Evolutionary conservation across 2,888 invertebrate genomes (phyloP).

Genomic region (Eurytoma adleriae): DNA sequence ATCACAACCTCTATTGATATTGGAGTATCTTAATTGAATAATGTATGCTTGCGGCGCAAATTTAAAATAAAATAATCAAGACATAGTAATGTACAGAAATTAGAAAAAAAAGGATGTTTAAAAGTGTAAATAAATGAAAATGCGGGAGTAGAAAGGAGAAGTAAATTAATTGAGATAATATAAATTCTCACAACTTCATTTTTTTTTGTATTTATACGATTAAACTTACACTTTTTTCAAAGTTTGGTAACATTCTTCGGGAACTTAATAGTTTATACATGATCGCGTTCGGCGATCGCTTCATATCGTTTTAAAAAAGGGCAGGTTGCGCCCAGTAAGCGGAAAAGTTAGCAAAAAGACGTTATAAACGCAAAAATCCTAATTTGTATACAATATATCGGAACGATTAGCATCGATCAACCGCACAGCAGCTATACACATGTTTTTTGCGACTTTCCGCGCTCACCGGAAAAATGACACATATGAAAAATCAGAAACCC

Average conservation of each 20-base stretch:
- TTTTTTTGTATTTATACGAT: slow-evolving; percentile 50
- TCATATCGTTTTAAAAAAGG: slow-evolving; percentile 31
- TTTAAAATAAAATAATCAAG: too few species aligned
- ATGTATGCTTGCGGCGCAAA: too few species aligned
- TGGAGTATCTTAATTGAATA: neutral
- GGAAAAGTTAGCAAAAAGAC: slow-evolving; percentile 51
- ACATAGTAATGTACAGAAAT: neutral
- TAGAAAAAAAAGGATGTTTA: neutral
- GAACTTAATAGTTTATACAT: slow-evolving; percentile 46
- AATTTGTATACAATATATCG: slow-evolving; percentile 52
- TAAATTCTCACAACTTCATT: slow-evolving; percentile 44
- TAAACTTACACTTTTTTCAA: slow-evolving; percentile 49
- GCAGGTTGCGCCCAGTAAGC: slow-evolving; percentile 44
- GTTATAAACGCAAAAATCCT: slow-evolving; percentile 45
- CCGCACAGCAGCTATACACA: slow-evolving; percentile 49
- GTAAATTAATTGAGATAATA: slow-evolving; percentile 4
- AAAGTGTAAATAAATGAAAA: neutral
- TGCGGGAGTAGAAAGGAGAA: neutral
- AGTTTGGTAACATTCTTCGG: slow-evolving; percentile 45
- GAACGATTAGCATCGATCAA: slow-evolving; percentile 51
- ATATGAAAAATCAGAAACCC: slow-evolving; percentile 39
- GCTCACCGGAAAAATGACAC: slow-evolving; percentile 27
- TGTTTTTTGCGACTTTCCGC: slow-evolving; percentile 53
- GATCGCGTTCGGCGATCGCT: slow-evolving; percentile 31
- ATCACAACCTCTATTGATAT: neutral